A percentile compares a stretch with the other conserved stretches of the same genome.
Evolutionary conservation across 1,140 invertebrate species (phyloP).

Genomic region (Drosophila auraria): DNA sequence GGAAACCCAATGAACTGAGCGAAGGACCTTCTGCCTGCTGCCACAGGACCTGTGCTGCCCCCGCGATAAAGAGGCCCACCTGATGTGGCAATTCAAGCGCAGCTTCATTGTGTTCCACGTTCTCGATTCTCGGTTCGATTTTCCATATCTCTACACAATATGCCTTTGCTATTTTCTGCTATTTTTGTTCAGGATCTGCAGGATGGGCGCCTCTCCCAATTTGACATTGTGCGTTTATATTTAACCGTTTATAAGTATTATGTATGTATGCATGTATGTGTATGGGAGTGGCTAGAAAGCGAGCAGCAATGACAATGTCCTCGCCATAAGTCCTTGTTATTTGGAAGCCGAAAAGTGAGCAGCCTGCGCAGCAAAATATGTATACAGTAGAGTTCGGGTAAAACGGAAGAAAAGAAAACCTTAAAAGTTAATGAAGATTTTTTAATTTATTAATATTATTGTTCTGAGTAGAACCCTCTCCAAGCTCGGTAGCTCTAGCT

Average conservation of each 20-base stretch:
- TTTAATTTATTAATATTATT: not conserved
- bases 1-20: conserved; percentile 75
- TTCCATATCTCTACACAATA: conserved; percentile 80
- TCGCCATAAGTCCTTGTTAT: conserved; percentile 54
- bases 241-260: conserved; percentile 59
- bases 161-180: conserved; percentile 46
- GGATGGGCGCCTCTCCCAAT: conserved; percentile 32
- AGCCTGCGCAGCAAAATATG: conserved; percentile 6
- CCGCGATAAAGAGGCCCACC: conserved; percentile 36
- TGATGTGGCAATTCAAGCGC: conserved; percentile 67
- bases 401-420: not conserved
- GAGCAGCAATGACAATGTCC: conserved; percentile 46
- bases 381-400: not conserved
- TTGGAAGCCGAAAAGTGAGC: conserved; percentile 41
- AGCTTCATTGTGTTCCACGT: conserved; percentile 59
- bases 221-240: conserved; percentile 57
- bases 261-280: not conserved
- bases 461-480: too few species aligned
- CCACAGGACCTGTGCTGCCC: conserved; percentile 3
- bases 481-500: not conserved
- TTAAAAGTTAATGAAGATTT: not conserved
- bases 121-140: conserved; percentile 57
- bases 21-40: conserved; percentile 26
- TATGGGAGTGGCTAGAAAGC: conserved; percentile 18
- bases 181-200: conserved; percentile 53